A percentile compares a stretch with the other conserved stretches of the same genome.
These are phyloP conservation scores for Phocoena sinus DNA, from an alignment of 2,113 vertebrate species.

Conservation along the genomic window DNA sequence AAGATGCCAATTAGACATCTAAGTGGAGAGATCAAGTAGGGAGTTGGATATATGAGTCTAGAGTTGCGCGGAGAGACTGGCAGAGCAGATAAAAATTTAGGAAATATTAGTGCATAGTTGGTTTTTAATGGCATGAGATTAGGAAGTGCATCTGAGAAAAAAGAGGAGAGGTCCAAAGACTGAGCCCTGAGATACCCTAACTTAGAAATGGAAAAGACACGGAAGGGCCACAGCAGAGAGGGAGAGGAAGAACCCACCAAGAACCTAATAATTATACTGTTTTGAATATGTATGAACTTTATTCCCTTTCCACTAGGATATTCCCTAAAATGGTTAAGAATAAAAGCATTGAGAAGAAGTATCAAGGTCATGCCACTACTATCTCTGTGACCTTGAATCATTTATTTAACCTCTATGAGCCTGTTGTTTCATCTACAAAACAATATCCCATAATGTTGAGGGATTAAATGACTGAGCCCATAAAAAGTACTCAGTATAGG, in stretches of 20 bases:
- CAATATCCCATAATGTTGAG: background rate
- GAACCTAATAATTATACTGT: background rate
- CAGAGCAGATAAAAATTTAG: background rate
- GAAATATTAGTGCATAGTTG: background rate
- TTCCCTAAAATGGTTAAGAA: background rate
- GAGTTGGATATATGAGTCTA: background rate
- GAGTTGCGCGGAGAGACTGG: background rate
- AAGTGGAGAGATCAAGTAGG: background rate
- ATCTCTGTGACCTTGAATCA: background rate
- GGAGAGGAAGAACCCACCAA: no score
- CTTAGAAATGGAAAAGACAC: background rate
- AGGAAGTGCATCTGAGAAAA: background rate
- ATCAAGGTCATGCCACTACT: background rate
- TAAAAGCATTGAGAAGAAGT: background rate
- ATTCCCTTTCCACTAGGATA: background rate
- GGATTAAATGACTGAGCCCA: background rate
- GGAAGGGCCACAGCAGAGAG: background rate
- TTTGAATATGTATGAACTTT: background rate
- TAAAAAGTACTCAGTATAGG: background rate
- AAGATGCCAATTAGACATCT: background rate
- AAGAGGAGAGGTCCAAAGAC: background rate
- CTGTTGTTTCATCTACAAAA: background rate
- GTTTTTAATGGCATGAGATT: background rate
- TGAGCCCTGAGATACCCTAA: background rate
- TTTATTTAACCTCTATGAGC: background rate